Base-by-base conservation (phyloP, 2,113 vertebrate genomes). In the Campylorhamphus procurvoides region DNA sequence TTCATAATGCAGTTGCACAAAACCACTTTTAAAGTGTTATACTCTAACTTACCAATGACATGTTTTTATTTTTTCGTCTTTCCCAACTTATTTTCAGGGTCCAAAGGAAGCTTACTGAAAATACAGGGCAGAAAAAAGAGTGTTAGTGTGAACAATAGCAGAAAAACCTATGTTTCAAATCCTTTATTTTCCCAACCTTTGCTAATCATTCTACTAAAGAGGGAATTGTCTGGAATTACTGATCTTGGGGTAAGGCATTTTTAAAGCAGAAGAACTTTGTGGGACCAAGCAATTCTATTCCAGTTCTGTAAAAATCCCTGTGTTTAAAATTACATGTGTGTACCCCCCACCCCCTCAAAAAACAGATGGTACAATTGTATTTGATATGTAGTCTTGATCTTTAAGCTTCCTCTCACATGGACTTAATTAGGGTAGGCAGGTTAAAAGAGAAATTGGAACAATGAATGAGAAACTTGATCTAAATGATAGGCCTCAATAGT, bases 1-100 rank as follows among this genome's bases (percentile, higher is more conserved):
- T 97, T 95, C 93, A 96, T 95, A 96, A 91, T 96, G 85, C 96
- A 95, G 97, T 98, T 98, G 97, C 98, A 98, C 97, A 97, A 98
- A 98, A 98, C 98, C 98, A 98, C 98, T 98, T 98, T 97, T 94
- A 81, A 97, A 97, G 95, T 96, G 97, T 97, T 98, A 96, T 97
- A 96, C 84, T 94, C 83, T 97, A 90, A 98, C 94, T 96, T 97
- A 98, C 97, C 97, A 97, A 90, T 98, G 94, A 98, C 87, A 86
- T 96, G 92, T 85, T 78, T 96, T 77, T 69, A 15, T 85, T 92
- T 94, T 94, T 92, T 91, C 46, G 67, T 91, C 31, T 97, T 96
- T 93, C 91, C 76, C 95, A 93, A 31, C 58, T 94, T 96, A 88
- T 80, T 96, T 96, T 97, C 94, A 97, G 97, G 98, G 96, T 98